Base-by-base conservation (phyloP, 2,888 invertebrate genomes). In the Parnassius orleans region DNA sequence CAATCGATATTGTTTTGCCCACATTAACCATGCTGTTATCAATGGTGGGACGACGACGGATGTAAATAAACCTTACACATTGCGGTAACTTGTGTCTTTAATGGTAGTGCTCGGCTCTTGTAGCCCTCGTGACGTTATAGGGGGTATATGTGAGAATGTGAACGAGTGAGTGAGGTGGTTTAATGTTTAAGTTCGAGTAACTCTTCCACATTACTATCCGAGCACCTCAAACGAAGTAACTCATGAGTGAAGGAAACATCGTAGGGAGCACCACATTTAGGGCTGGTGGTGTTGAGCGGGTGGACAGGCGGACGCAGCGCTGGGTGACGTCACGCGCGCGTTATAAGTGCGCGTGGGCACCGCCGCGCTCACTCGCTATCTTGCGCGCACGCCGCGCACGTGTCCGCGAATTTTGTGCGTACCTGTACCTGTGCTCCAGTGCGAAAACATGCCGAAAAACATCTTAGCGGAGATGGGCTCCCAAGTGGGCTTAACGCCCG, bases 391-490 rank as follows among this genome's bases (percentile, higher is more conserved):
- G 72, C 72, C 75, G 74, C 70, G 67, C 72, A 72, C 68, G 68
- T 65, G 72, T 66, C 67, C 72, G 67, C 77, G 78, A 79, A 74
- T 69, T 59, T 71, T 33, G 53, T 65, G 63, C 48, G 59, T 65
- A 65, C 61, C 58, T 65, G 69, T 65, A 65, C 61, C 58, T 65
- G 69, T 65, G 66, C 63, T 61, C 71, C 68, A 75, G 84, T 85
- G 86, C 66, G 72, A 47, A 80, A 87, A 80, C 68, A 90, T 90
- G 90, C 85, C 90, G 78, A 89, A 87, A 73, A 89, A 90, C 70
- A 87, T 90, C 59, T 76, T 90, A 72, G 89, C 88, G 46, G 90
- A 90, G 74, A 88, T 90, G 90, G 90, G 90, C 76, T 90, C 90
- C 79, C 90, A 90, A 72, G 90, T 90, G 82, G 90, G 89, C 67